These are phyloP conservation scores for Mesorhabditis spiculigera DNA, from an alignment of 2,888 invertebrate genomes.

Conservation along the genomic window DNA sequence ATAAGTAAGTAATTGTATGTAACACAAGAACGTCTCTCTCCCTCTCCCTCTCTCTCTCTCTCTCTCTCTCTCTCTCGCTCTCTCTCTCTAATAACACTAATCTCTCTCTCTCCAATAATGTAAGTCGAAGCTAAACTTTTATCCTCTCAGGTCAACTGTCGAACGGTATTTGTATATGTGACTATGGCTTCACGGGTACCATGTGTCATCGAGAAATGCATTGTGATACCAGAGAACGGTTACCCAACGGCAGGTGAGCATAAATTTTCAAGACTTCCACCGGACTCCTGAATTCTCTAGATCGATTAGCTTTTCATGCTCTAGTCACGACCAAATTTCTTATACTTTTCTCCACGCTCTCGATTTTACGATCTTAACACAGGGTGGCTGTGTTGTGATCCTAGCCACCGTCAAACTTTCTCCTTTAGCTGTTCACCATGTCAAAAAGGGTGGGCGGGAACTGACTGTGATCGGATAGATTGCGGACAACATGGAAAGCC, in stretches of 20 bases:
- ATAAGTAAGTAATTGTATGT: too few species aligned
- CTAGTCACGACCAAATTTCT: too few species aligned
- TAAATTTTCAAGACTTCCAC: background rate
- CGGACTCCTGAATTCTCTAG: too few species aligned
- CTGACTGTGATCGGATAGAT: conserved; percentile 1
- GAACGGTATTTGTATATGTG: conserved; percentile 2
- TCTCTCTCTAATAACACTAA: too few species aligned
- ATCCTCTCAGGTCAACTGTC: background rate
- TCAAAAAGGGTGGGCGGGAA: background rate
- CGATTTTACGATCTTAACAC: too few species aligned
- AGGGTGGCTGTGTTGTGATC: too few species aligned
- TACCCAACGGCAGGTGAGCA: conserved; percentile 1
- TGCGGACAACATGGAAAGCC: background rate
- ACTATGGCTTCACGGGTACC: background rate
- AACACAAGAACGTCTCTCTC: too few species aligned
- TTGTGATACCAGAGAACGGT: background rate
- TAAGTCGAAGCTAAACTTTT: background rate
- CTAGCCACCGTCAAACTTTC: background rate
- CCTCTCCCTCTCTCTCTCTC: too few species aligned
- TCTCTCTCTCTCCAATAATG: too few species aligned
- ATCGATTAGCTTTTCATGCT: too few species aligned
- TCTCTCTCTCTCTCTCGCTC: too few species aligned
- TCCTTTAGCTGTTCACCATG: background rate
- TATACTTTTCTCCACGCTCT: too few species aligned
- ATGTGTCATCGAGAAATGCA: conserved; percentile 4